A percentile compares a stretch with the other conserved stretches of the same genome.
phyloP scores from a whole-genome alignment of 1,140 invertebrate genomes.

The Polypedilum vanderplanki region DNA sequence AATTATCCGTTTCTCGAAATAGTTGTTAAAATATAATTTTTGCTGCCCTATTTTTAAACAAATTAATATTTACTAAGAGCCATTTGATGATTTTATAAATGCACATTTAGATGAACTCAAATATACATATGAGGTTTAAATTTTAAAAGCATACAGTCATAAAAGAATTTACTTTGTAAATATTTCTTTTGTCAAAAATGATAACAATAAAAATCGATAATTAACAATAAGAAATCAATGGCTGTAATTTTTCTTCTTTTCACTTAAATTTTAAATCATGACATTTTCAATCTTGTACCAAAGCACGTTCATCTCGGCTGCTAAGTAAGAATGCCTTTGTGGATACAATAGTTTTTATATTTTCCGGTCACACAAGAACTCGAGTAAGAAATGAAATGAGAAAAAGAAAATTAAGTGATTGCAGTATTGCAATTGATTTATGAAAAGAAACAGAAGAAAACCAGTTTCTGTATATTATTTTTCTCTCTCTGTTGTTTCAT shows the following conservation, averaged over 20 bases:
- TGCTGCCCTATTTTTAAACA: too few relatives aligned
- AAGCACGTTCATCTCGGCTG: not conserved
- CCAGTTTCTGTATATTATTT: not conserved
- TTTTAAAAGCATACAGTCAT: too few relatives aligned
- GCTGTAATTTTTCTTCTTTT: not conserved
- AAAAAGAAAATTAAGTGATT: constrained; percentile 12
- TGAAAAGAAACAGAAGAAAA: not conserved
- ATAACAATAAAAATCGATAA: not conserved
- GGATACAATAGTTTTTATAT: not conserved
- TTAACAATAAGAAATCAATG: not conserved
- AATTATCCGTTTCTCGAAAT: too few relatives aligned
- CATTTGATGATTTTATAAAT: too few relatives aligned
- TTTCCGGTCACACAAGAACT: constrained; percentile 16
- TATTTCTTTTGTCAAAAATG: too few relatives aligned
- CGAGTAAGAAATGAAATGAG: not conserved
- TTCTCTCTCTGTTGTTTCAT: not conserved
- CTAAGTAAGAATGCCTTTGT: not conserved
- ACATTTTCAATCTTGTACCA: not conserved
- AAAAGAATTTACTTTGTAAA: too few relatives aligned
- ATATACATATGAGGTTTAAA: too few relatives aligned
- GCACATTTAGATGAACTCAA: too few relatives aligned
- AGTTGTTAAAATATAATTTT: too few relatives aligned
- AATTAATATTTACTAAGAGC: too few relatives aligned
- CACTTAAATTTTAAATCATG: not conserved
- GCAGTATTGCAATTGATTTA: not conserved